Conservation (phyloP, 37 sponge, comb jelly and placozoan species). For the Haliclona indistincta region DNA sequence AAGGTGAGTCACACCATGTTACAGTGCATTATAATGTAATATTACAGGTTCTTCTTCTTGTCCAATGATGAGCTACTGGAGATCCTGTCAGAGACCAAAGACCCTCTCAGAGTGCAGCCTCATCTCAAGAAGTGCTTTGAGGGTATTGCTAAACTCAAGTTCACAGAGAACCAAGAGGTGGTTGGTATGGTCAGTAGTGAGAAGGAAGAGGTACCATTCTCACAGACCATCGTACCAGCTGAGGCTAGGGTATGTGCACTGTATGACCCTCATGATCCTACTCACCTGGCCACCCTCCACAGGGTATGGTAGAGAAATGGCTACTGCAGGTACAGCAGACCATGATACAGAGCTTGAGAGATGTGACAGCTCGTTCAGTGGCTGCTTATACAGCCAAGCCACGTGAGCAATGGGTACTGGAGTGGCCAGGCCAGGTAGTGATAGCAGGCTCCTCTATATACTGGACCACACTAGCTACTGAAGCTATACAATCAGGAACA, state of each 20-base stretch:
- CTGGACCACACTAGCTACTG: conserved; percentile 91
- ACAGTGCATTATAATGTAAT: no score
- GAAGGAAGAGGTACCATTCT: conserved; percentile 90
- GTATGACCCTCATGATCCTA: background rate
- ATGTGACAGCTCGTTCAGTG: conserved; percentile 78
- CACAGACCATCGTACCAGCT: conserved; percentile 84
- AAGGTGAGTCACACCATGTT: no score
- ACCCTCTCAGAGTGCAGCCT: conserved; percentile 94
- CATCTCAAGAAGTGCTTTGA: conserved; percentile 98
- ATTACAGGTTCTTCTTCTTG: conserved; percentile 84
- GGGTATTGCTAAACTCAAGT: conserved; percentile 91
- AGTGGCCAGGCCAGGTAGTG: conserved; percentile 98
- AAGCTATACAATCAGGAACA: conserved; percentile 72
- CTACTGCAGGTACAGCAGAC: conserved; percentile 86
- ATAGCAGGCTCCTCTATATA: conserved; percentile 87
- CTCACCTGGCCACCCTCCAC: background rate
- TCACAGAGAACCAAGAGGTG: conserved; percentile 90
- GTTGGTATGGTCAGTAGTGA: conserved; percentile 95
- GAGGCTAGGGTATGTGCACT: conserved; percentile 77
- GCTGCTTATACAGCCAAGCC: conserved; percentile 69
- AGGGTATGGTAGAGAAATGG: conserved; percentile 99
- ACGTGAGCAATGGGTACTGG: conserved; percentile 87
- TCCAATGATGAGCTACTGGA: conserved; percentile 97
- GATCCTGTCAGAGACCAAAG: conserved; percentile 95
- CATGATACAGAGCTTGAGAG: conserved; percentile 90